These are phyloP conservation scores for Chromobotia macracanthus DNA, from an alignment of 2,797 vertebrate genomes.

Conservation along the genomic window DNA sequence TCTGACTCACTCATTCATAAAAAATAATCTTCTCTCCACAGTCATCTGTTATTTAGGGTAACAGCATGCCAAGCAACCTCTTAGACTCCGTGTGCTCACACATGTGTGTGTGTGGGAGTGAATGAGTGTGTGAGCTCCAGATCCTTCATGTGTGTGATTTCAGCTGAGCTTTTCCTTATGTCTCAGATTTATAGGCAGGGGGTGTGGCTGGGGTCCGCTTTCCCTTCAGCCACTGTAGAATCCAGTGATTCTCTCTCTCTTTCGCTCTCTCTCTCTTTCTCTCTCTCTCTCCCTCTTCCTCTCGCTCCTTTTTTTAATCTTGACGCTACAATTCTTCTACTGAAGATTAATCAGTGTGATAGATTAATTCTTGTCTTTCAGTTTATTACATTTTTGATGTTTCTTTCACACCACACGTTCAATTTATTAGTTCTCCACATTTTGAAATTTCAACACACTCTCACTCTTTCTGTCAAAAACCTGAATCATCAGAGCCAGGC, in stretches of 20 bases:
- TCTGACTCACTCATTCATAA: conserved; percentile 41
- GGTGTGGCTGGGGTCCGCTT: conserved; percentile 63
- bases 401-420: conserved; percentile 18
- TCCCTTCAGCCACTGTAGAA: conserved; percentile 54
- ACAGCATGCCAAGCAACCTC: conserved; percentile 34
- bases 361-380: conserved; percentile 26
- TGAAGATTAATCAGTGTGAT: conserved; percentile 22
- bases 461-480: conserved; percentile 20
- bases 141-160: conserved; percentile 77
- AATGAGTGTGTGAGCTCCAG: conserved; percentile 61
- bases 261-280: too few species aligned
- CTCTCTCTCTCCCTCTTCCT: conserved; percentile 21
- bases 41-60: conserved; percentile 34
- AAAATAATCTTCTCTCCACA: conserved; percentile 43
- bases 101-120: conserved; percentile 39
- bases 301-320: conserved; percentile 8
- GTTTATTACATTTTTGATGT: background rate
- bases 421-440: background rate
- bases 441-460: background rate
- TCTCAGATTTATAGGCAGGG: conserved; percentile 77
- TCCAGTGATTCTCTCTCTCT: conserved; percentile 19
- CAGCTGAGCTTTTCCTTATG: conserved; percentile 83
- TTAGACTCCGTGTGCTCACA: background rate
- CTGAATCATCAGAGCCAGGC: background rate
- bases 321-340: conserved; percentile 15